Conservation (phyloP, 2,888 invertebrate species). For the Entomobrya multifasciata region DNA sequence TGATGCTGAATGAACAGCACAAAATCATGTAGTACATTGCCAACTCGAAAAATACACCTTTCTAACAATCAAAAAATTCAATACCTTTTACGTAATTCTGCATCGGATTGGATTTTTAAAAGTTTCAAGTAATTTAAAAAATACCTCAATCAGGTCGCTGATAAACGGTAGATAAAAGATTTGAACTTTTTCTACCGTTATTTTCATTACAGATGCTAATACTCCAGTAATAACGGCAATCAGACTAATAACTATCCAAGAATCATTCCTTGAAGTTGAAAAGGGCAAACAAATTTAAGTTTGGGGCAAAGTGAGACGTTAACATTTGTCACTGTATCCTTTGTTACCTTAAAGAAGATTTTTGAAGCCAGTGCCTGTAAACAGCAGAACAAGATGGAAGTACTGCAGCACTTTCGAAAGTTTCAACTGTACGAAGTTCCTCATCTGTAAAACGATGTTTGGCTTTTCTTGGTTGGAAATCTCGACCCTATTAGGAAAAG, state of each 20-base stretch:
- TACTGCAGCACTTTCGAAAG: conserved; percentile 81
- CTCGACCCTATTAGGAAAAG: conserved; percentile 80
- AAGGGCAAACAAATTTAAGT: neutral
- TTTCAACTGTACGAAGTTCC: conserved; percentile 81
- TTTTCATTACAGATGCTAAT: conserved; percentile 81
- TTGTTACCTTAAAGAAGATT: conserved; percentile 80
- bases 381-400: conserved; percentile 81
- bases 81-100: too few species aligned
- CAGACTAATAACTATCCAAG: conserved; percentile 81
- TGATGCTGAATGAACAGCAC: conserved; percentile 74
- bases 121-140: too few species aligned
- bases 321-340: neutral
- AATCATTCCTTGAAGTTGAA: conserved; percentile 78
- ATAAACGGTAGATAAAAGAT: conserved; percentile 77
- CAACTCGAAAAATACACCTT: conserved; percentile 43
- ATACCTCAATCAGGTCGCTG: conserved; percentile 71
- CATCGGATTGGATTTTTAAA: too few species aligned
- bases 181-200: conserved; percentile 76
- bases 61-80: conserved; percentile 37
- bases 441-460: conserved; percentile 81
- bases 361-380: conserved; percentile 81
- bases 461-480: conserved; percentile 81
- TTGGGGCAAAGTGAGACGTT: neutral
- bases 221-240: conserved; percentile 81
- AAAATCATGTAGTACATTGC: conserved; percentile 76